Conservation (phyloP, 2,797 vertebrate genomes). For the Anomalospiza imberbis region DNA sequence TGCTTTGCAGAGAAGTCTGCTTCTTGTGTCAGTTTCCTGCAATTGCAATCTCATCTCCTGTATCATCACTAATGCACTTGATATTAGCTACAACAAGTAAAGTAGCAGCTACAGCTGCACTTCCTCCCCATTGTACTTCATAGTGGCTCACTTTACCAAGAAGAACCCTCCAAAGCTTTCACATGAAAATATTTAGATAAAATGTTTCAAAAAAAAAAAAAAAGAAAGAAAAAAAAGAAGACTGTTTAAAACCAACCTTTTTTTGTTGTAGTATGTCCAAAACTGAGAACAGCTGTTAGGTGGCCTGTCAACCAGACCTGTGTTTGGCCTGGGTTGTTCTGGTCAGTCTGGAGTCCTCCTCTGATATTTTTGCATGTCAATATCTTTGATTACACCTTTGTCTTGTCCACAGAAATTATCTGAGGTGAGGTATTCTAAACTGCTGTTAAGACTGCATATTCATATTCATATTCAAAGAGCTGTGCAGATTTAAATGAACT, state of each 20-base stretch:
- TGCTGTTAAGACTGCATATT: background rate
- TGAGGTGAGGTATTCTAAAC: background rate
- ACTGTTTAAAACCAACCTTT: constrained; percentile 24
- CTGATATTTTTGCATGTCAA: background rate
- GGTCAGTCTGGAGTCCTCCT: background rate
- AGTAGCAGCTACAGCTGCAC: constrained; percentile 17
- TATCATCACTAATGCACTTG: background rate
- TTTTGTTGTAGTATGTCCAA: constrained; percentile 6
- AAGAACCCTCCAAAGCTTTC: constrained; percentile 21
- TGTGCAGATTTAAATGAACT: background rate
- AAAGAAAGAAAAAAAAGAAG: background rate
- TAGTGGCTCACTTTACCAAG: constrained; percentile 2
- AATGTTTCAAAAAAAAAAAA: background rate
- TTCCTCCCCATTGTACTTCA: constrained; percentile 1
- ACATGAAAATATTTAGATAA: constrained; percentile 3
- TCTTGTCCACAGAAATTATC: background rate
- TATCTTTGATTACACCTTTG: background rate
- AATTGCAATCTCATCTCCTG: background rate
- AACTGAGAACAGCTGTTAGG: constrained; percentile 26
- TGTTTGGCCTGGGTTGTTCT: background rate
- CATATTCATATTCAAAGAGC: background rate
- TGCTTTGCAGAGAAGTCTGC: background rate
- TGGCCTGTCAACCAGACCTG: background rate
- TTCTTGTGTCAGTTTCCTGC: constrained; percentile 3
- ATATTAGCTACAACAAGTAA: background rate